Percentiles rank a stretch among this genome's conserved stretches.
These are phyloP conservation scores for Drosophila sordidula DNA, from an alignment of 2,888 invertebrate genomes.

Conservation along the genomic window DNA sequence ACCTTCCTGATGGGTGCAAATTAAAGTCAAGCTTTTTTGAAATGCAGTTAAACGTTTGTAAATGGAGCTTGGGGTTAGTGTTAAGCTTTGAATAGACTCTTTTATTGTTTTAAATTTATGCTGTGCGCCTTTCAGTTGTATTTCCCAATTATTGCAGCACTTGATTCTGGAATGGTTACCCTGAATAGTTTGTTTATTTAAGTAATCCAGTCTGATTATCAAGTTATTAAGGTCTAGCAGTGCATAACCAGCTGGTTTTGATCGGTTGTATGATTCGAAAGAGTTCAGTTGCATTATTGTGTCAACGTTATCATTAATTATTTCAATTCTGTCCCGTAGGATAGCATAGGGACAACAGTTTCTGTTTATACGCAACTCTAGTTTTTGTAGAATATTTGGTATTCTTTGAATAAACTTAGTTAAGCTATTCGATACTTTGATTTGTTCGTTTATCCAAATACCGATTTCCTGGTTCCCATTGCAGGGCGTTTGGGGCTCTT, in stretches of 20 bases:
- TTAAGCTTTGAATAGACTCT: background rate
- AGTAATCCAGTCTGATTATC: constrained; percentile 23
- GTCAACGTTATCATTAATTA: constrained; percentile 50
- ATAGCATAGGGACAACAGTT: constrained; percentile 45
- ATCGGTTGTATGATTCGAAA: background rate
- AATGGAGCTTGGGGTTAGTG: background rate
- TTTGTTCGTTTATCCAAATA: constrained; percentile 41
- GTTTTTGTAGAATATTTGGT: background rate
- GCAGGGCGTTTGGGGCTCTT: background rate
- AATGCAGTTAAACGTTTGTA: background rate
- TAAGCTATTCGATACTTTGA: background rate
- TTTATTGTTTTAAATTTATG: background rate
- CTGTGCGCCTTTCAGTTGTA: background rate
- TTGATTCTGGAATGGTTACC: background rate
- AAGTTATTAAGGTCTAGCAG: constrained; percentile 33
- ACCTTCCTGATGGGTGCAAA: background rate
- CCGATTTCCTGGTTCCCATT: constrained; percentile 1
- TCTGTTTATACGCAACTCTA: background rate
- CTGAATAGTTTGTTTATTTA: background rate
- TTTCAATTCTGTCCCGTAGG: constrained; percentile 51
- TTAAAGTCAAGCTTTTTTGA: background rate
- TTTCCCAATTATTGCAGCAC: constrained; percentile 39
- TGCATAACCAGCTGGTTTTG: constrained; percentile 12
- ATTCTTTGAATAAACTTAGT: background rate
- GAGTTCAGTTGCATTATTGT: constrained; percentile 19